Base-by-base conservation (phyloP, 2,113 vertebrate genomes). In the Puffinus mauretanicus region DNA sequence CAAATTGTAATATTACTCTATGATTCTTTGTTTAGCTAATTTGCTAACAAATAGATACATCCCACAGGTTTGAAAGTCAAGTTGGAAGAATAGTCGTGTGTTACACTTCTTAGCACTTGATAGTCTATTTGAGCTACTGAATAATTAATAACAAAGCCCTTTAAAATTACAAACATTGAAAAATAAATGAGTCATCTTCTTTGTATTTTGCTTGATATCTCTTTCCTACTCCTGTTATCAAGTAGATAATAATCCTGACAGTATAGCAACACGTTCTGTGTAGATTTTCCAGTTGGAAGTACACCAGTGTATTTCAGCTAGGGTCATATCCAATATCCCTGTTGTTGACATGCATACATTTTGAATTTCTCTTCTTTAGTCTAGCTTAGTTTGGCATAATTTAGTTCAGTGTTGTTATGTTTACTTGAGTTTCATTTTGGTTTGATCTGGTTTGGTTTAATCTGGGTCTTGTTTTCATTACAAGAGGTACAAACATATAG, bases 211-310 rank as follows among this genome's bases (percentile, higher is more conserved):
- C 36, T 82, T 51, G 30, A 22, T 38, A 79, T 36, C 46, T 83
- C 29, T 73, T 82, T 67, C 66, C 76, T 36, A 57, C 12, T 66
- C 36, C 40, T 91, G 30, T 88, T 95, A 94, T 52, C n/a, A 88
- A 92, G 60, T 49, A 91, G 82, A 62, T 69, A 91, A 92, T 86
- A 82, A 96, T 95, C 38, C 34, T 94, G 60, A 42, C 5, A 47
- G 34, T 79, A 27, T 21, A 79, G 22, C 44, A 92, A 29, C 14
- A 27, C 14, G 12, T 57, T 87, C 52, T 80, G 7, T 51, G 10
- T 38, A 46, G 22, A 57, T 80, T 76, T 82, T 80, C 16, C 14
- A 82, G 38, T 42, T 80, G 34, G 34, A 82, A 17, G 20, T 61
- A 51, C 7, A 73, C 4, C 32, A 18, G 6, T 46, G 20, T 88